Percentiles rank a stretch among this genome's conserved stretches.
phyloP scores from a whole-genome alignment of 2,113 vertebrate genomes.

The Oncorhynchus masou region DNA sequence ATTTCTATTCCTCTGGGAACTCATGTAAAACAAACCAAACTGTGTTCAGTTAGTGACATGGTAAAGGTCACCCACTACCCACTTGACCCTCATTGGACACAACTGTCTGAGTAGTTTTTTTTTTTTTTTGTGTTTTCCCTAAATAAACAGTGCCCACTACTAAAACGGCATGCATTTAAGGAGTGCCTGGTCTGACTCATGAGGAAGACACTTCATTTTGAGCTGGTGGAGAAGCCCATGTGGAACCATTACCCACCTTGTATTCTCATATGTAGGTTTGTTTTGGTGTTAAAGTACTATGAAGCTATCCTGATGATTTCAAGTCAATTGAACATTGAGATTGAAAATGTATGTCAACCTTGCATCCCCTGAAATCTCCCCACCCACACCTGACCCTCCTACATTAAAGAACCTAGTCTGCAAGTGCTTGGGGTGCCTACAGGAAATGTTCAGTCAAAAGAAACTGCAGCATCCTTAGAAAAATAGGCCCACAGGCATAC shows the following conservation, averaged over 20 bases:
- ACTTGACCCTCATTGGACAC: no score
- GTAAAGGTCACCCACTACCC: no score
- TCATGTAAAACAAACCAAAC: no score
- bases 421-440: neutral
- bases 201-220: neutral
- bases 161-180: constrained; percentile 64
- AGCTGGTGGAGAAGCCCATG: neutral
- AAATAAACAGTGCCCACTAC: constrained; percentile 5
- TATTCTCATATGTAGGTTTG: no score
- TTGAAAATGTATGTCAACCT: neutral
- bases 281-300: neutral
- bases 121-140: constrained; percentile 39
- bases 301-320: neutral
- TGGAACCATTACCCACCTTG: no score
- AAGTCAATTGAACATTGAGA: neutral
- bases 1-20: no score
- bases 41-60: no score
- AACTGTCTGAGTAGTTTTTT: no score
- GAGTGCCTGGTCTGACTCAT: constrained; percentile 43
- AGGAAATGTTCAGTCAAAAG: neutral
- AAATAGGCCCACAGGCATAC: neutral
- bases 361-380: neutral
- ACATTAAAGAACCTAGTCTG: neutral
- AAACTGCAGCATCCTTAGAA: neutral
- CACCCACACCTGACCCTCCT: neutral